Evolutionary conservation across 1,140 invertebrate genomes (phyloP), one percentile per base, ranked within the genome.

Genomic region (Anadara kagoshimensis): DNA sequence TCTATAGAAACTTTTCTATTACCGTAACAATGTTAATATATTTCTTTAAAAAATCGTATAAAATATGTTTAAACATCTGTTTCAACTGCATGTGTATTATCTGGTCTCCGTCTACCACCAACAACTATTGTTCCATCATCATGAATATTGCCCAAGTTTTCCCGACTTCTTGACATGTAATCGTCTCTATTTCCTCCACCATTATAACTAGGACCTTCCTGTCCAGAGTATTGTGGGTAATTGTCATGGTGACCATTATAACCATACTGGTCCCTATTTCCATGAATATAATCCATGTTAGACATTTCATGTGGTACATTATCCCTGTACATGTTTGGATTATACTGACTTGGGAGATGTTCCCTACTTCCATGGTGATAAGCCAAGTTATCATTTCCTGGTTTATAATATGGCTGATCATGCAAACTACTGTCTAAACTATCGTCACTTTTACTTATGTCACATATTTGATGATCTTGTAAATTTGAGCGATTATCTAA

Each of bases 401-500:
- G 26, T n/a, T 69, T 43, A 20, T 24, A 44, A 3, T 64, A 58
- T 11, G 68, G 62, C 10, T 45, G 36, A 20, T 75, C 58, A 54
- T 53, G 61, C n/a, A 70, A 36, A 47, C 62, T 69, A 18, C 70
- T 68, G 53, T 61, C 44, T 36, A 70, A 67, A 56, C 62, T 75
- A 22, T 70, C 67, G 45, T 75, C 73, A 54, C 68, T 70, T 14
- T 54, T 68, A 70, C 73, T 75, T 16, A 57, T 69, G n/a, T 75
- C 73, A 29, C 67, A 47, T 29, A 75, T 54, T 44, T 75, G 68
- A 41, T 75, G 67, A 18, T 62, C 63, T 45, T 70, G 45, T 68
- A 67, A 75, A 0, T 70, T 54, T 18, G 67, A 68, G 62, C 61
- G 53, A 45, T 70, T 75, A 18, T 68, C 56, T n/a, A 74, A 51